Evolutionary conservation across 1,140 invertebrate genomes (phyloP), one percentile per base, ranked within the genome.

Genomic region (Trachymyrmex cornetzi): DNA sequence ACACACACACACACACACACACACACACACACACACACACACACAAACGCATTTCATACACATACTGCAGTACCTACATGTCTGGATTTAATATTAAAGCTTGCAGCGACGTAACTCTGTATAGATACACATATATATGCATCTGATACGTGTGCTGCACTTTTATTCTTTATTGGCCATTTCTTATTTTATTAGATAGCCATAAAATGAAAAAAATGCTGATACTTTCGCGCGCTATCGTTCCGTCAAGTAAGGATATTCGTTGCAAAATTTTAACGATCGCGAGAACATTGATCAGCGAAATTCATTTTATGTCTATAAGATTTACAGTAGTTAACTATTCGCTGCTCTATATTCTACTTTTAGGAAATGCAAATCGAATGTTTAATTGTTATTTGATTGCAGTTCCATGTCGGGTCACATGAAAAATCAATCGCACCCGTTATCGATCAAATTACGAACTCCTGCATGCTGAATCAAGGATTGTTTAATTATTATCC

Each of bases 141-240:
- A n/a, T 4, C 6, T 14, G 77, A 55, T 22, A 27, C 19, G 6
- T 16, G 11, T 16, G 11, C 22, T 53, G 11, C 44, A 19, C 16
- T 59, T 27, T 48, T 44, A n/a, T 30, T 57, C 24, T 71, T 59
- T 38, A 55, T 11, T 14, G 27, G 27, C 34, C 34, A 59, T 48
- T 59, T 71, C 34, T 59, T 71, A 71, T 72, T 82, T 72, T 59
- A 72, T 16, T n/a, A 72, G 22, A 82, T 14, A 27, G 50, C 16
- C 34, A 3, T 82, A 72, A 72, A 82, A 12, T 16, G 24, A n/a
- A 34, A 53, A 53, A 44, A 44, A 44, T 57, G 34, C 59, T 30
- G 19, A 12, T 48, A 71, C 30, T 57, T 27, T 66, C 22, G 44
- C 59, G 14, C 16, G 63, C 69, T 69, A 72, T 38, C 66, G 11